Evolutionary conservation across 2,113 vertebrate species (phyloP), one percentile per base, ranked within the genome.

Genomic region (Paracanthobrama guichenoti): DNA sequence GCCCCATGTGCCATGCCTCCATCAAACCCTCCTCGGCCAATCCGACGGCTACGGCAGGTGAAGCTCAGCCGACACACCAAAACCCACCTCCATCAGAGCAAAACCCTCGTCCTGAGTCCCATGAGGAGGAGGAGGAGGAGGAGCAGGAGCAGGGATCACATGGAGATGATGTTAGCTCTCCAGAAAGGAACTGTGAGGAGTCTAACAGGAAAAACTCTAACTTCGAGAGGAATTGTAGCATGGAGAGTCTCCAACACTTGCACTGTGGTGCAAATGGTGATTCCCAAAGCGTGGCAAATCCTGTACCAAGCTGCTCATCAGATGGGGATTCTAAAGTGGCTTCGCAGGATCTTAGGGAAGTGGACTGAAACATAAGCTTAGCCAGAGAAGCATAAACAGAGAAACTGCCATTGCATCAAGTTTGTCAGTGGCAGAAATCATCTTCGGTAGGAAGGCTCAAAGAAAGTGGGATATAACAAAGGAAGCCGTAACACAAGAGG

Each of bases 1-100:
- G 96, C 26, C 96, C 96, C 39, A 93, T 97, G 94, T 97, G 96
- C 69, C 96, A 97, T 89, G 93, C 95, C 57, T 85, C 85, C 0
- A 92, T 96, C 48, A 91, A 87, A 6, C 90, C 91, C 57, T 79
- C 83, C 0, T 35, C 73, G 0, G 35, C 85, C 0, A 76, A 0
- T 31, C 87, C 73, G 18, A 80, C 64, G 42, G 28, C 78, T 20
- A 73, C 75, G 78, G 75, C 86, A 8, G 89, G 53, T 1, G 88
- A 89, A 6, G 22, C 59, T n/a, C 66, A 83, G 69, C 72, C 64
- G 13, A 22, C 62, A 9, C 42, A 35, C 14, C 60, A 48, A 71
- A 24, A 31, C 10, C 66, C 62, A 42, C 50, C 46, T 42, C 62
- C 66, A 44, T 46, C 50, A 44, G 83, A 84, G 6, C 77, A 81